A percentile compares a stretch with the other conserved stretches of the same genome.
These are phyloP conservation scores for Picathartes gymnocephalus DNA, from an alignment of 2,113 vertebrate genomes.

Conservation along the genomic window DNA sequence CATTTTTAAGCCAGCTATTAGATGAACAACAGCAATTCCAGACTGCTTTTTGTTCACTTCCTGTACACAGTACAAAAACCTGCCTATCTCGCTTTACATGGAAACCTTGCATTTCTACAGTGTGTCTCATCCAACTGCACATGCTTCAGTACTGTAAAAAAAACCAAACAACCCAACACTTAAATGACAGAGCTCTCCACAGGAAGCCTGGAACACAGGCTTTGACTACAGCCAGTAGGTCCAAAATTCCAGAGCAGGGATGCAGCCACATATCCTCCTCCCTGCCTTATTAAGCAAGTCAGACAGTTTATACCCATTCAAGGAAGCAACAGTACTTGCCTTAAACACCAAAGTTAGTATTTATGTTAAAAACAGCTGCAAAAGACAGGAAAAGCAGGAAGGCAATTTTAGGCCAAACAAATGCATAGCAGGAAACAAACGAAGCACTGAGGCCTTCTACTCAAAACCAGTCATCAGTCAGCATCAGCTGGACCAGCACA, in stretches of 20 bases:
- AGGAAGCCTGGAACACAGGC: neutral
- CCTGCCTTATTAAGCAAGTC: neutral
- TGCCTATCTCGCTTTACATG: neutral
- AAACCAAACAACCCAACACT: neutral
- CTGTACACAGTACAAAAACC: neutral
- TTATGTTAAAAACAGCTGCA: conserved; percentile 20
- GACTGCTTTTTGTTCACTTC: neutral
- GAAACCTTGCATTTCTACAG: neutral
- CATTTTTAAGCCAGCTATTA: neutral
- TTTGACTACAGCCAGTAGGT: neutral
- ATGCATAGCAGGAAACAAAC: neutral
- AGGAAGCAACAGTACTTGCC: neutral
- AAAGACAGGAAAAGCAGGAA: conserved; percentile 25
- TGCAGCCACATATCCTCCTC: neutral
- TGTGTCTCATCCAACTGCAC: neutral
- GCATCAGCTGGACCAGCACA: neutral
- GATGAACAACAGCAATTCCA: neutral
- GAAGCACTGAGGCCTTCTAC: neutral
- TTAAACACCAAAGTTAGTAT: neutral
- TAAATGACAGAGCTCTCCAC: neutral
- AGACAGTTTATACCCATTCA: neutral
- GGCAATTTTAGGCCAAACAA: neutral
- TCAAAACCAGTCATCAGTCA: neutral
- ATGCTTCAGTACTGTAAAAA: neutral
- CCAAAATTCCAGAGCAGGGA: conserved; percentile 8